Conservation (phyloP, 2,113 vertebrate genomes). For the Tyto alba region DNA sequence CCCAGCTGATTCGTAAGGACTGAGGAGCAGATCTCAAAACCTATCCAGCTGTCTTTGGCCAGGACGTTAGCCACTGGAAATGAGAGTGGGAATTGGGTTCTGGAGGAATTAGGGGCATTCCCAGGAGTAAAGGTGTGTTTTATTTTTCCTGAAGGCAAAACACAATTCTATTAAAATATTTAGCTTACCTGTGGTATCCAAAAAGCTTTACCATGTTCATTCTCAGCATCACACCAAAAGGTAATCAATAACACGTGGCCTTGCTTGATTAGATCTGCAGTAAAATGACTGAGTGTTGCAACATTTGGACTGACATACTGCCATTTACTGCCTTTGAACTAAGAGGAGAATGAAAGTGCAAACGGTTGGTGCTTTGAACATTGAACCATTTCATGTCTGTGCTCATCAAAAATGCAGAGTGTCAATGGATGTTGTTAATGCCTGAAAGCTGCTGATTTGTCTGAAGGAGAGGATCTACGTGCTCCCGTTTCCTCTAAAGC, state of each 20-base stretch:
- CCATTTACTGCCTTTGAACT: slow-evolving; percentile 60
- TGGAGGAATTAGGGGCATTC: neutral
- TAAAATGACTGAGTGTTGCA: slow-evolving; percentile 66
- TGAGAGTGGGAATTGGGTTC: neutral
- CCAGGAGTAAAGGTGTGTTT: neutral
- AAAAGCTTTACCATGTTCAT: neutral
- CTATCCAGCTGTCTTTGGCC: neutral
- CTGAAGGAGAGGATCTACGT: slow-evolving; percentile 51
- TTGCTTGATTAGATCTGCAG: slow-evolving; percentile 32
- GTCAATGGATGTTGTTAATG: slow-evolving; percentile 52
- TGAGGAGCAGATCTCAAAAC: neutral
- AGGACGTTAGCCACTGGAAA: neutral
- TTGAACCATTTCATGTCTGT: slow-evolving; percentile 59
- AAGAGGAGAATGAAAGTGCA: slow-evolving; percentile 47
- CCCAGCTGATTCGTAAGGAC: neutral
- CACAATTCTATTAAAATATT: neutral
- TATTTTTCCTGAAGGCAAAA: neutral
- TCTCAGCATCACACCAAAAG: neutral
- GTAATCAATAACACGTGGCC: neutral
- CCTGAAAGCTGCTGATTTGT: slow-evolving; percentile 63
- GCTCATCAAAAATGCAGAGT: slow-evolving; percentile 55
- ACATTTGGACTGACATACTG: slow-evolving; percentile 62
- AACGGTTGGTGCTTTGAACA: slow-evolving; percentile 63
- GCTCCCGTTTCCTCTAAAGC: slow-evolving; percentile 61
- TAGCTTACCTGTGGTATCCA: neutral